Base-by-base conservation (phyloP, 1,140 invertebrate genomes). In the Drosophila novamexicana region DNA sequence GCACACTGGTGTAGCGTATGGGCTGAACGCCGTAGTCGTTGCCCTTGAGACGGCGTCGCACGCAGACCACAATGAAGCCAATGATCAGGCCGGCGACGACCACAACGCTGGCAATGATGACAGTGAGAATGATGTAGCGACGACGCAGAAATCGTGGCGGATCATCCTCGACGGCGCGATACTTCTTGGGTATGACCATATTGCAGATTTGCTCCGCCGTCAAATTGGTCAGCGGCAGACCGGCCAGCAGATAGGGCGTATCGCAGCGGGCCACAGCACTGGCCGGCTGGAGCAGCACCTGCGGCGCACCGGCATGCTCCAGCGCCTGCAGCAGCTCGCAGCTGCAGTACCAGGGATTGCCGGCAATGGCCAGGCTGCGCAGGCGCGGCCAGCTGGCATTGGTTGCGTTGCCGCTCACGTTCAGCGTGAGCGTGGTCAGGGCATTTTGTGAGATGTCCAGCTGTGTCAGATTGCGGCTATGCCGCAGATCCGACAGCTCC, bases 271-370 rank as follows among this genome's bases (percentile, higher is more conserved):
- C 73, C 42, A 76, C 69, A 0, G 36, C 39, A 0, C 56, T 49
- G 29, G 56, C 56, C 0, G 54, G n/a, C 34, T 73, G 22, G 22
- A 29, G 49, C 32, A 77, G 75, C 29, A 79, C 70, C 7, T 74
- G 66, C 0, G 53, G 52, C 1, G 70, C 18, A 4, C 75, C 81
- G 14, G 75, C 66, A 10, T 72, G 67, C 45, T 91, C 86, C 34
- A 92, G 22, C 0, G 77, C 56, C 22, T 73, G 66, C 1, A 90
- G 18, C 29, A 92, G 69, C 1, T 82, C 93, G 81, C 95, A 95
- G 75, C 94, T 94, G 79, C 95, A 95, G 40, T 93, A 89, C 93
- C 95, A 94, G 50, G 93, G 93, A 92, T 95, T 95, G 5, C 93
- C 93, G 8, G 92, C 91, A 74, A 95, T 93, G 65, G 93, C 93